Conservation (phyloP, 2,113 vertebrate genomes). For the Chaenogobius annularis region DNA sequence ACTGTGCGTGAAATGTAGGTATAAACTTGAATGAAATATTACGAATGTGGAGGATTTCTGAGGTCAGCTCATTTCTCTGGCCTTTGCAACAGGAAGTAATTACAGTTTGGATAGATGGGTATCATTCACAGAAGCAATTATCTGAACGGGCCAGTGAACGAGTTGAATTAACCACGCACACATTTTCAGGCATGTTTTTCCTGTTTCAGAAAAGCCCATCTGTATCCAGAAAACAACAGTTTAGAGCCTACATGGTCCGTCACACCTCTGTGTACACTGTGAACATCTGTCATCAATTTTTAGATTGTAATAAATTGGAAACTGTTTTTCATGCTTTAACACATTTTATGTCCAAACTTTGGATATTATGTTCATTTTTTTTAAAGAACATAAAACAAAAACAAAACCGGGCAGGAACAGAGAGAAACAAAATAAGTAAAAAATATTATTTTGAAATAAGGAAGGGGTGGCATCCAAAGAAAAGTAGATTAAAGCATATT, state of each 20-base stretch:
- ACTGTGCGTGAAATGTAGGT: slow-evolving; percentile 14
- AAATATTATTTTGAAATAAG: too few species aligned
- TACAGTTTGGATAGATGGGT: slow-evolving; percentile 56
- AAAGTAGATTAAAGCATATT: too few species aligned
- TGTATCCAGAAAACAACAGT: slow-evolving; percentile 20
- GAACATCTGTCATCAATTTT: too few species aligned
- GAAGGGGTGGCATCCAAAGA: too few species aligned
- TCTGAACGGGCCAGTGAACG: slow-evolving; percentile 37
- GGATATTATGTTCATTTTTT: too few species aligned
- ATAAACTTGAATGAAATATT: slow-evolving; percentile 48
- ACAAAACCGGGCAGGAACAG: too few species aligned
- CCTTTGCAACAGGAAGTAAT: slow-evolving; percentile 66
- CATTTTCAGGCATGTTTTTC: slow-evolving; percentile 45
- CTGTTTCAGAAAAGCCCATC: slow-evolving; percentile 32
- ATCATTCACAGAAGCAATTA: slow-evolving; percentile 63
- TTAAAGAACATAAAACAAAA: too few species aligned
- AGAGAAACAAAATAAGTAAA: too few species aligned
- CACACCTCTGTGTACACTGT: too few species aligned
- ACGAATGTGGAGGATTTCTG: slow-evolving; percentile 54
- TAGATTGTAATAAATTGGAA: too few species aligned
- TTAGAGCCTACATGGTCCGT: neutral
- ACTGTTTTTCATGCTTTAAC: too few species aligned
- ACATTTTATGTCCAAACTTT: too few species aligned
- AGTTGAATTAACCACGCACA: slow-evolving; percentile 46
- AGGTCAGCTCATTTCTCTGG: slow-evolving; percentile 51